Evolutionary conservation across 2,888 invertebrate species (phyloP).

Genomic region (Myopa testacea): DNA sequence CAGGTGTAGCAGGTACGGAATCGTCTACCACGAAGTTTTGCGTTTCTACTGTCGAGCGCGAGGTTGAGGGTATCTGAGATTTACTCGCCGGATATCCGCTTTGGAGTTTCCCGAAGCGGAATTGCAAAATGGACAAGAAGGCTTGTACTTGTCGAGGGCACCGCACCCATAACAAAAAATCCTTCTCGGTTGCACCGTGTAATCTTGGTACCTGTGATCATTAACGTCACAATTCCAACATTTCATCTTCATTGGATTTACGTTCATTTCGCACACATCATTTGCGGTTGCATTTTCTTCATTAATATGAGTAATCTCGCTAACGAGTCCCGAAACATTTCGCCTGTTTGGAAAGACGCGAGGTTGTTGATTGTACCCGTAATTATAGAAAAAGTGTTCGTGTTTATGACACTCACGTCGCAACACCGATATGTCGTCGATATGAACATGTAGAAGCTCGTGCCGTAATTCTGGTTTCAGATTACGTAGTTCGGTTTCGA

Average conservation of each 20-base stretch:
- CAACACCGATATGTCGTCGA: too few relatives aligned
- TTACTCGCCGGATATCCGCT: not conserved
- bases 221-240: constrained; percentile 37
- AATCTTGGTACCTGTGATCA: constrained; percentile 37
- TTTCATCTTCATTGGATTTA: not conserved
- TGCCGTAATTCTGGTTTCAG: not conserved
- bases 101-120: too few relatives aligned
- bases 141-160: too few relatives aligned
- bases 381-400: too few relatives aligned
- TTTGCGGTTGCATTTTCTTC: not conserved
- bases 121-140: too few relatives aligned
- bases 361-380: too few relatives aligned
- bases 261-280: constrained; percentile 1
- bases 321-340: not conserved
- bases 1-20: not conserved
- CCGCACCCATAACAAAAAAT: constrained; percentile 30
- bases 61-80: not conserved
- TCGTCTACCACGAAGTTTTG: not conserved
- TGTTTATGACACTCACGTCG: too few relatives aligned
- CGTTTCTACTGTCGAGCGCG: not conserved
- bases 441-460: too few relatives aligned
- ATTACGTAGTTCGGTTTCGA: constrained; percentile 34
- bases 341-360: too few relatives aligned
- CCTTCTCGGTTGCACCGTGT: constrained; percentile 7
- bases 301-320: not conserved